Conservation (phyloP, 2,888 invertebrate genomes). For the Eristalinus sepulchralis region DNA sequence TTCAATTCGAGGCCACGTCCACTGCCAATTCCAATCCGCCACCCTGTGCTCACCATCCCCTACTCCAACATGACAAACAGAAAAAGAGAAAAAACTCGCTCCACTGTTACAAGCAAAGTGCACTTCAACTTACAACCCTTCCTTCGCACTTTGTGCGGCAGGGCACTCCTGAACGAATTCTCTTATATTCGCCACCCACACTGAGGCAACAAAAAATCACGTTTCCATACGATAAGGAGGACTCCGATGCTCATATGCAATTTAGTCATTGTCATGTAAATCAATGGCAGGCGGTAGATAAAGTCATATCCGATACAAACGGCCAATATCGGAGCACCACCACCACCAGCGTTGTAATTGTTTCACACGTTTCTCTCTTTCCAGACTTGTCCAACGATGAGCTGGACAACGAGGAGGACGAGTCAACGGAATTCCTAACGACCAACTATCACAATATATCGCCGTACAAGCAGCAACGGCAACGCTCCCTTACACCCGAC, state of each 20-base stretch:
- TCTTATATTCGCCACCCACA: conserved; percentile 17
- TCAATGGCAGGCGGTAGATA: conserved; percentile 12
- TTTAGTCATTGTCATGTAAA: conserved; percentile 26
- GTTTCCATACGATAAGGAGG: conserved; percentile 3
- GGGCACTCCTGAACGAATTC: conserved; percentile 5
- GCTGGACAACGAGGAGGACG: conserved; percentile 82
- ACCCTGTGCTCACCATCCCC: neutral
- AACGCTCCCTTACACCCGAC: conserved; percentile 80
- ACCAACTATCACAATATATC: conserved; percentile 78
- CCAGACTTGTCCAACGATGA: conserved; percentile 83
- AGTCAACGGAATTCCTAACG: conserved; percentile 78
- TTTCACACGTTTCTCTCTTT: neutral
- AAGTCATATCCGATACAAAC: conserved; percentile 24
- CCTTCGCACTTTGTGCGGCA: neutral
- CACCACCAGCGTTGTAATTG: neutral
- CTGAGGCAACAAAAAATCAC: conserved; percentile 10
- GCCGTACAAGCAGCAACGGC: conserved; percentile 78
- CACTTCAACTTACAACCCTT: neutral
- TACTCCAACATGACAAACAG: neutral
- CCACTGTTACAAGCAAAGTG: neutral
- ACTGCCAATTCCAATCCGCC: neutral
- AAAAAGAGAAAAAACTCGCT: neutral
- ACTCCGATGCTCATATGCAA: neutral
- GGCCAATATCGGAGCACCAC: neutral
- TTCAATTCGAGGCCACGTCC: conserved; percentile 35